Evolutionary conservation across 2,888 invertebrate genomes (phyloP).

Genomic region (Branchipolynoe longqiensis): DNA sequence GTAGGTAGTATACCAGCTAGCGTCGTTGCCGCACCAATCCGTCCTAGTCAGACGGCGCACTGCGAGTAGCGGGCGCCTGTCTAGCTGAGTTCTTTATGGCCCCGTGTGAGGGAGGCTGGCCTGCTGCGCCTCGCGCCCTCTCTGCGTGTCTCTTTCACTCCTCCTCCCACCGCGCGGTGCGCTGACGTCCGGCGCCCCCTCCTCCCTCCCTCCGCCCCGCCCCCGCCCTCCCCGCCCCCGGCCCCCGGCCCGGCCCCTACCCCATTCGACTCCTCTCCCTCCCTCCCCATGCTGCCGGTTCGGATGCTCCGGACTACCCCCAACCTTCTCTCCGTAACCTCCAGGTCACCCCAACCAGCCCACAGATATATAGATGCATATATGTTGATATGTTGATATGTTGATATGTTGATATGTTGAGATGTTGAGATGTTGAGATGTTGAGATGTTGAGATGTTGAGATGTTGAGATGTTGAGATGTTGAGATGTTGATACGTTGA

Average conservation of each 20-base stretch:
- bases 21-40: conserved; percentile 29
- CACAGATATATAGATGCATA: too few species aligned
- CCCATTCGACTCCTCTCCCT: background rate
- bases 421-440: too few species aligned
- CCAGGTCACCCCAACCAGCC: background rate
- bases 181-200: conserved; percentile 13
- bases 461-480: too few species aligned
- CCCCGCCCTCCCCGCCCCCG: background rate
- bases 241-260: background rate
- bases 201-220: conserved; percentile 6
- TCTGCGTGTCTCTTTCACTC: background rate
- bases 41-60: conserved; percentile 21
- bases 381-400: too few species aligned
- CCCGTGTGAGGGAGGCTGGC: background rate
- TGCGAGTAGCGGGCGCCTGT: conserved; percentile 37
- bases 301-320: too few species aligned
- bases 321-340: background rate
- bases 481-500: too few species aligned
- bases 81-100: conserved; percentile 54
- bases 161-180: background rate
- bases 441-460: too few species aligned
- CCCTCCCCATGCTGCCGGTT: background rate
- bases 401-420: too few species aligned
- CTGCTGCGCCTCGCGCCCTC: conserved; percentile 14
- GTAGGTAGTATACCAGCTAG: background rate